These are phyloP conservation scores for Python bivittatus DNA, from an alignment of 2,113 vertebrate species.

Conservation along the genomic window DNA sequence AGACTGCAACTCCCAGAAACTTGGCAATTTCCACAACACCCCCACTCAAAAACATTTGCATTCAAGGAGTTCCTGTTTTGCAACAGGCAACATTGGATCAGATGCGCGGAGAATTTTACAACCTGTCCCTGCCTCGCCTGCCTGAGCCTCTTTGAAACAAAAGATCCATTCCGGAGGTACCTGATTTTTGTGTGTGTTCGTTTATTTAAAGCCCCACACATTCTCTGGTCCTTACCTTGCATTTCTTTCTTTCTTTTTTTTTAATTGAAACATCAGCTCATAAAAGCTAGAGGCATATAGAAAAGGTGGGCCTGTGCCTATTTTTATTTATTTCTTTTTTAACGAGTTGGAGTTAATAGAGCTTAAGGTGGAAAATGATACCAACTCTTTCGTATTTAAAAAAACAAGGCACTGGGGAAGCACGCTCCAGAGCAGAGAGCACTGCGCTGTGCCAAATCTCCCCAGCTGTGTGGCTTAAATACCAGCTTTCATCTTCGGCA, in stretches of 20 bases:
- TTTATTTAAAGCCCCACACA: neutral
- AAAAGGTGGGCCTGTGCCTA: neutral
- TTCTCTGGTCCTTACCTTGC: neutral
- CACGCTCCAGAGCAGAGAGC: no score
- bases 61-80: neutral
- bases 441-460: neutral
- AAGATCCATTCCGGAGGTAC: neutral
- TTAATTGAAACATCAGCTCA: neutral
- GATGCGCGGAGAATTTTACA: neutral
- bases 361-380: neutral
- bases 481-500: no score
- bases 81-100: neutral
- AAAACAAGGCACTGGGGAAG: neutral
- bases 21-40: no score
- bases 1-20: no score
- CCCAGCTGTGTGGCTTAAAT: neutral
- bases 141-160: rapidly evolving
- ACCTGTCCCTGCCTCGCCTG: neutral
- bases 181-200: neutral
- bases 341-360: neutral
- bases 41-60: neutral
- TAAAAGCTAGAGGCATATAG: neutral
- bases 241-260: neutral
- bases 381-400: neutral
- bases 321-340: neutral